A percentile compares a stretch with the other conserved stretches of the same genome.
phyloP scores from a whole-genome alignment of 1,140 invertebrate species.

The Trissolcus basalis region DNA sequence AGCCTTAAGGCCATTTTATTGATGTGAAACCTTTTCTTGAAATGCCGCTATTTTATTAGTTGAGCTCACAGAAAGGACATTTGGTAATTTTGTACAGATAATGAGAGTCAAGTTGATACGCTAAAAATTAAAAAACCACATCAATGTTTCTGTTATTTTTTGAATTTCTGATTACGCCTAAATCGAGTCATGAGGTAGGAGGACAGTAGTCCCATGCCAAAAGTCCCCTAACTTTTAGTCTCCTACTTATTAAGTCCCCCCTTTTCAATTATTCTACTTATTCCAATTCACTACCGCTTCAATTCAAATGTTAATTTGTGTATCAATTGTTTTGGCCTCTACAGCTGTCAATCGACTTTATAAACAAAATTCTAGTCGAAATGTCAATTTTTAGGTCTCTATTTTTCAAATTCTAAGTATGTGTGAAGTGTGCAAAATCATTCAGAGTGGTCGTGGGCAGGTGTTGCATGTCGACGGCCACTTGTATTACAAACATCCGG shows the following conservation, averaged over 20 bases:
- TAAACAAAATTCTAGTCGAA: not conserved
- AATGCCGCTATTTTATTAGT: too few species aligned
- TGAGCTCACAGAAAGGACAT: too few species aligned
- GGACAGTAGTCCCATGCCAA: not conserved
- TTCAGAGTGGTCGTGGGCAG: not conserved
- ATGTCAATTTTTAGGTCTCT: not conserved
- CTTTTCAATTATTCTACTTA: not conserved
- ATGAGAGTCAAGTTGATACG: too few species aligned
- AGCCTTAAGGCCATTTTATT: too few species aligned
- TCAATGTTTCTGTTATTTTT: too few species aligned
- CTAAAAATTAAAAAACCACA: too few species aligned
- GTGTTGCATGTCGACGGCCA: not conserved
- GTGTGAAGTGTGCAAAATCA: not conserved
- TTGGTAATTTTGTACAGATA: too few species aligned
- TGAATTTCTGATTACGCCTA: too few species aligned
- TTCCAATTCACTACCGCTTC: not conserved
- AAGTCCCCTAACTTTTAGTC: not conserved
- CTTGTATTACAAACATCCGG: not conserved
- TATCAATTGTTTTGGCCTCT: too few species aligned
- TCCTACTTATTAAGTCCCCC: not conserved
- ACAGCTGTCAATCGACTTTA: not conserved
- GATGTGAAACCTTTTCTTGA: too few species aligned
- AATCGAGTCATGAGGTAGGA: too few species aligned
- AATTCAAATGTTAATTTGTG: too few species aligned
- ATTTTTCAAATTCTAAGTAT: not conserved